Conservation (phyloP, 2,113 vertebrate genomes). For the Egretta garzetta region DNA sequence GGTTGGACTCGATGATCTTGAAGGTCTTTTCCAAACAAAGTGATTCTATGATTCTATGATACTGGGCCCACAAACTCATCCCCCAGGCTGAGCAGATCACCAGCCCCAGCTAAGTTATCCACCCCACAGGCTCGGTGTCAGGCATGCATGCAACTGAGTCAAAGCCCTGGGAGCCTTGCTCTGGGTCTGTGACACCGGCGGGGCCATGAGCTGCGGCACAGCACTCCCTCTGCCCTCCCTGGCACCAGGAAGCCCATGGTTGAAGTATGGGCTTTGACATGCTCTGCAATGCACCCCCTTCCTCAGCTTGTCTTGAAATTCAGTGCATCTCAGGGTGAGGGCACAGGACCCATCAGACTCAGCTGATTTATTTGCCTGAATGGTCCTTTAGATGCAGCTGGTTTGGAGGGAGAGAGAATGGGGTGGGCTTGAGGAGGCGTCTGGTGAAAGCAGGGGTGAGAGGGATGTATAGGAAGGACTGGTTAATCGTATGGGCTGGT, state of each 20-base stretch:
- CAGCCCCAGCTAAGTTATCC: not conserved
- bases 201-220: not conserved
- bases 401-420: not conserved
- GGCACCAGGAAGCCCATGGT: not conserved
- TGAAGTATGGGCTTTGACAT: not conserved
- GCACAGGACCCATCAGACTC: not conserved
- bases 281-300: not conserved
- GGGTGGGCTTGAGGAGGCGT: not conserved
- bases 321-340: not conserved
- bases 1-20: no score
- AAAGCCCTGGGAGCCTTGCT: not conserved
- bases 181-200: accelerated
- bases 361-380: not conserved
- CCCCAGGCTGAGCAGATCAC: not conserved
- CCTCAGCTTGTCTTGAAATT: not conserved
- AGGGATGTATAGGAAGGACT: not conserved
- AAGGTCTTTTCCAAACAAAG: no score
- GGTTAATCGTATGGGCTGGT: not conserved
- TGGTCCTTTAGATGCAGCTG: not conserved
- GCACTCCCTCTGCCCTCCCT: not conserved
- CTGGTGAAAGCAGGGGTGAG: not conserved
- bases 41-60: no score
- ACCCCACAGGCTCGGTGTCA: accelerated
- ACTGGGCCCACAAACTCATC: not conserved
- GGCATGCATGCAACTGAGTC: not conserved